phyloP scores from a whole-genome alignment of 2,888 invertebrate genomes.

The Chironomus riparius region DNA sequence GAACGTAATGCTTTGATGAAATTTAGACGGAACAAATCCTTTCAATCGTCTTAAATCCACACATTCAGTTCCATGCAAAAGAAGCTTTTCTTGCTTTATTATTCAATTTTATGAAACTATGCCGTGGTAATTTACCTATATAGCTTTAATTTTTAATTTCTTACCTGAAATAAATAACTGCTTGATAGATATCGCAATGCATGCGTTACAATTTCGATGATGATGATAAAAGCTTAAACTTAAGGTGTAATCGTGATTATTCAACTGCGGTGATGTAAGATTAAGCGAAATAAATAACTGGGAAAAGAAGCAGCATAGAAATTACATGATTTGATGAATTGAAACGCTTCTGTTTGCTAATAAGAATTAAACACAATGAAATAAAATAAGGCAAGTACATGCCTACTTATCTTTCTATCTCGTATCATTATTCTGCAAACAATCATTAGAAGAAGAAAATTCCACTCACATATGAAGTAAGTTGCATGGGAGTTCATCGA shows the following conservation, averaged over 20 bases:
- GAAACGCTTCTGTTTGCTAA: background rate
- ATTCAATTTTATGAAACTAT: too few species aligned
- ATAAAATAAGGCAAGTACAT: background rate
- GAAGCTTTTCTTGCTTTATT: too few species aligned
- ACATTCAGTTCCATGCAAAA: too few species aligned
- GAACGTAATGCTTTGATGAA: background rate
- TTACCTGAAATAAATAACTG: too few species aligned
- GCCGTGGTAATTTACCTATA: too few species aligned
- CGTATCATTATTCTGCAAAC: background rate
- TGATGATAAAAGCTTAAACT: too few species aligned
- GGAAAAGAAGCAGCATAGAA: background rate
- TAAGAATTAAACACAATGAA: background rate
- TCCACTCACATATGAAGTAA: background rate
- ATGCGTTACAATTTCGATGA: too few species aligned
- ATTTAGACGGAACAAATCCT: constrained; percentile 1
- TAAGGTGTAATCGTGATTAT: background rate
- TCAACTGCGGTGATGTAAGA: background rate
- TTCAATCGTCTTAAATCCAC: background rate
- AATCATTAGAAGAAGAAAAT: background rate
- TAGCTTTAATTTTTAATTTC: too few species aligned
- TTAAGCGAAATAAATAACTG: background rate
- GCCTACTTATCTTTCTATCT: too few species aligned
- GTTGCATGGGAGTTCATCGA: background rate
- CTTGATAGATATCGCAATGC: too few species aligned
- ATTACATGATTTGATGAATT: background rate